Conservation (phyloP, 2,113 vertebrate genomes). For the Ochotona princeps region DNA sequence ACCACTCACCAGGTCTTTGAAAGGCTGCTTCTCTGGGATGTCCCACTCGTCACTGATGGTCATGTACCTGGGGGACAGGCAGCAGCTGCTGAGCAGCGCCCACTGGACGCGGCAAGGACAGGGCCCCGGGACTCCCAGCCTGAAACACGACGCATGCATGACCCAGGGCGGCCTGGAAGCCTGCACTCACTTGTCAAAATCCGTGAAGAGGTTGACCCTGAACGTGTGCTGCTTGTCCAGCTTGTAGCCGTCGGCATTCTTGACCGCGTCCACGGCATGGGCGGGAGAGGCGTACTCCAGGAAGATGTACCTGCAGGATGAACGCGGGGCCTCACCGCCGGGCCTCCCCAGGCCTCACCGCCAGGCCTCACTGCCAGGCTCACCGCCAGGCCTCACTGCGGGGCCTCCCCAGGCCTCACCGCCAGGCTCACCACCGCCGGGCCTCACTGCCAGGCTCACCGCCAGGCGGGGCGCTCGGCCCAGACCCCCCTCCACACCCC, state of each 20-base stretch:
- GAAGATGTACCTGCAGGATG: slow-evolving; percentile 93
- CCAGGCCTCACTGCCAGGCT: too few relatives aligned
- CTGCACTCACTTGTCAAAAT: slow-evolving; percentile 96
- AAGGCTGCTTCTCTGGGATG: slow-evolving; percentile 96
- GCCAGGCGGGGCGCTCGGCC: too few relatives aligned
- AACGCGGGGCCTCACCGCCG: too few relatives aligned
- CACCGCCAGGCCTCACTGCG: rapidly evolving
- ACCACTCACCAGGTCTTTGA: slow-evolving; percentile 96
- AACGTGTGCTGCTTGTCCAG: slow-evolving; percentile 99
- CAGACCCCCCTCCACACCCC: too few relatives aligned
- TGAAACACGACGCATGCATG: too few relatives aligned
- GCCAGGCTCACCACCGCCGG: too few relatives aligned
- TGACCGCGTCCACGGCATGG: slow-evolving; percentile 95
- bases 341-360: too few relatives aligned
- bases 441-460: rapidly evolving
- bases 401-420: too few relatives aligned
- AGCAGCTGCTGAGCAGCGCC: background rate
- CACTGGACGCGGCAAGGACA: too few relatives aligned
- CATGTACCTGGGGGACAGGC: slow-evolving; percentile 91
- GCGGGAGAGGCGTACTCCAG: slow-evolving; percentile 95
- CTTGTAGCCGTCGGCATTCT: slow-evolving; percentile 98
- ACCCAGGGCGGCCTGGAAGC: too few relatives aligned
- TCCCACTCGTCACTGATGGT: slow-evolving; percentile 98
- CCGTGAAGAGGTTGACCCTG: slow-evolving; percentile 97
- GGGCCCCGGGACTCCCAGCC: too few relatives aligned